Evolutionary conservation across 1,140 invertebrate species (phyloP), one percentile per base, ranked within the genome.

Genomic region (Mycetomoellerius zeteki): DNA sequence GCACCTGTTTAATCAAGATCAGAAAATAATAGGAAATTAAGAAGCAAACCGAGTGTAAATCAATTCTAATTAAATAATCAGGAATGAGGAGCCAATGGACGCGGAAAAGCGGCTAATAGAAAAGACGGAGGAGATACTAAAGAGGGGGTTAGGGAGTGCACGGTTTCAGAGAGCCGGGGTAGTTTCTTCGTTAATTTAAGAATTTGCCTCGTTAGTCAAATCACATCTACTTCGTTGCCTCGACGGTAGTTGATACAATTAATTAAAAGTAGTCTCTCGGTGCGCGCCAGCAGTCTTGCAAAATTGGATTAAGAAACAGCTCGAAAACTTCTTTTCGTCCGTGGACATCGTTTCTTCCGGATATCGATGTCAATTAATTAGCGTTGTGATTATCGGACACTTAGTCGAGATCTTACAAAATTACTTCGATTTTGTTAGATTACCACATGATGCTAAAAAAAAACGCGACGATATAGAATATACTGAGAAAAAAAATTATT

Each of bases 181-280:
- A 72, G 64, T 64, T 86, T 75, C 77, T 90, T 92, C 92, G 93
- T 93, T 94, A 93, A 94, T 94, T 95, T 94, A 95, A 94, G 94
- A 95, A 95, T 94, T 93, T 93, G 93, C 89, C 93, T 95, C 94
- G 95, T 95, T 95, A 95, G 94, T 88, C 88, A 91, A 94, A 95
- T 95, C 91, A 90, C 87, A 92, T 93, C 67, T 93, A 90, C 89
- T 85, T 93, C 91, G 94, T 92, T 94, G 94, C 91, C 72, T 76
- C 75, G 67, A 86, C 81, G 76, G 69, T 60, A 87, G 94, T 95
- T 95, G 94, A 93, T 94, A 94, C 93, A 95, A 95, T 95, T 95
- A 94, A 95, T 95, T 95, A 95, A 75, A 75, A 91, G 88, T 81
- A 91, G 89, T 92, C 75, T 62, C 82, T 88, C 73, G 65, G 85